Percentiles rank a stretch among this genome's conserved stretches.
Evolutionary conservation across 2,113 vertebrate genomes (phyloP).

Genomic region (Arizona elegans): DNA sequence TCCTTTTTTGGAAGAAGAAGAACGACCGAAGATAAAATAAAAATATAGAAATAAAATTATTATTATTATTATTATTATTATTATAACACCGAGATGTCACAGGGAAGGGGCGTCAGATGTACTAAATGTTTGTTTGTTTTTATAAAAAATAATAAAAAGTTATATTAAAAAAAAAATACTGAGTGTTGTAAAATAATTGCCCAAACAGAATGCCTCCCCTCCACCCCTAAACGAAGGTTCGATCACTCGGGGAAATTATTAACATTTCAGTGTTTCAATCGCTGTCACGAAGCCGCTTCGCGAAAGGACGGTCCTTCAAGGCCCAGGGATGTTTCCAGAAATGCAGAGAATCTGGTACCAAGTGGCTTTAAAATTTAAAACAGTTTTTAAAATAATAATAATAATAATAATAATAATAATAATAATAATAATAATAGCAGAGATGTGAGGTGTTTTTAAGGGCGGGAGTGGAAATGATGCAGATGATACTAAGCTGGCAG

Average conservation of each 20-base stretch:
- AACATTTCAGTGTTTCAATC: not conserved
- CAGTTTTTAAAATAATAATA: no score
- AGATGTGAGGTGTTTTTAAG: not conserved
- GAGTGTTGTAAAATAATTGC: not conserved
- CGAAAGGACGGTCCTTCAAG: not conserved
- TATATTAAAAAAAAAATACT: not conserved
- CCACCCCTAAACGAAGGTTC: not conserved
- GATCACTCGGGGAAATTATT: not conserved
- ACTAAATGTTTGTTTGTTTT: no score
- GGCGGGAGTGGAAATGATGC: no score
- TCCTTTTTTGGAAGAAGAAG: no score
- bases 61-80: no score
- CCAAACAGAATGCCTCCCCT: not conserved
- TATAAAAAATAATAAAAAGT: no score
- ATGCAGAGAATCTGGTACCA: not conserved
- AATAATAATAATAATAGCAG: not conserved
- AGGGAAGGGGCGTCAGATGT: no score
- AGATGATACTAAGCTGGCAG: no score
- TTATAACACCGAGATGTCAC: no score
- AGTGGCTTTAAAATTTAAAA: not conserved
- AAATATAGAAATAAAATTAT: no score
- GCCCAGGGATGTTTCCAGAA: not conserved
- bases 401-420: no score
- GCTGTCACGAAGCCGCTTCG: not conserved
- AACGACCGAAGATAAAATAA: no score